Base-by-base conservation (phyloP, 2,888 invertebrate species). In the Drosophila aldrichi region DNA sequence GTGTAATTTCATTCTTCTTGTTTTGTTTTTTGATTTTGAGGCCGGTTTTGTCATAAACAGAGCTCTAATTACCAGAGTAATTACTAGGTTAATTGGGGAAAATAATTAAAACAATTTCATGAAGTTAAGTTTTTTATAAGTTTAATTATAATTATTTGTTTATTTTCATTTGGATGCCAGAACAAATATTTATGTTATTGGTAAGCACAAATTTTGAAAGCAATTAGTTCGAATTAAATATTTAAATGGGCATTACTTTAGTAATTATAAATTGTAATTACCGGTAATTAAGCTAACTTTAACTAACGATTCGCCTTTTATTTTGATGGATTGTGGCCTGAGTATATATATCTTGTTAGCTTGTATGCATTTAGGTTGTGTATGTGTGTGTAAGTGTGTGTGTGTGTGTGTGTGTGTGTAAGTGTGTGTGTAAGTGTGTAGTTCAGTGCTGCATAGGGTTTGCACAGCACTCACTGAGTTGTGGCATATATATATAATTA, bases 291-390 rank as follows among this genome's bases (percentile, higher is more conserved):
- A 51, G 32, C 32, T 6, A 25, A 40, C 25, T 20, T 20, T 12
- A 40, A 14, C 43, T 52, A 51, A 46, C 32, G 66, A 36, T 55
- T 61, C 49, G 57, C 48, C 46, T 60, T 54, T 20, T 46, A 38
- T 70, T 48, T 46, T 56, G 58, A 40, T 66, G 49, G 61, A 62
- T 49, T 59, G 49, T 62, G 69, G 71, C 78, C 74, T 77, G 74
- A 76, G 73, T 77, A 64, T 52, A 32, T 43, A 40, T 38, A 29
- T 34, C 32, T 60, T 32, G n/a, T 41, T 22, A 29, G 56, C 46
- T 56, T 40, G 55, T 62, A 44, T 74, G 74, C 62, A 60, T 61
- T 56, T 56, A 62, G 51, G 62, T 59, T 57, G 44, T 51, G n/a
- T 44, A 16, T 59, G 46, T 59, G 57, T 58, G 25, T 40, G 16